Conservation (phyloP, 2,113 vertebrate genomes). For the Cinclus cinclus region DNA sequence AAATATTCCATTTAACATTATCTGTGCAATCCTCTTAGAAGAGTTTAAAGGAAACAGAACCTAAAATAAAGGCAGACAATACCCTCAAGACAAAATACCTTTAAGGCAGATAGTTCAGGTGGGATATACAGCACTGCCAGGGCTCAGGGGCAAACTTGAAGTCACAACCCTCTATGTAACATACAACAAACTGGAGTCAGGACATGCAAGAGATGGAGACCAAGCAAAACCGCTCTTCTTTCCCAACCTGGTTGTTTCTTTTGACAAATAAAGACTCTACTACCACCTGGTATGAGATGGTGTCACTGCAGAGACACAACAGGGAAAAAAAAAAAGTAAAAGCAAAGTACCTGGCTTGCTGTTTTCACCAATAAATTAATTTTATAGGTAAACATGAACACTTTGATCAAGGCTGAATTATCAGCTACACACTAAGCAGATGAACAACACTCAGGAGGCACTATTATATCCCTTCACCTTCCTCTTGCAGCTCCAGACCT, state of each 20-base stretch:
- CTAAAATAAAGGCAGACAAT: background rate
- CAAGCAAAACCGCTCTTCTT: background rate
- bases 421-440: background rate
- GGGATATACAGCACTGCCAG: background rate
- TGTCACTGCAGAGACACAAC: background rate
- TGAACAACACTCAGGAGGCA: background rate
- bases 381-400: background rate
- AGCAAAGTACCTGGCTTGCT: background rate
- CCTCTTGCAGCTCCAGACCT: background rate
- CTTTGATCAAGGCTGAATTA: background rate
- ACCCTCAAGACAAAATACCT: background rate
- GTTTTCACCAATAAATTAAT: background rate
- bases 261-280: background rate
- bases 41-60: background rate
- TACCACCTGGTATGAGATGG: background rate
- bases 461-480: background rate
- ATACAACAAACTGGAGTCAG: background rate
- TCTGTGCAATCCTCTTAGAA: background rate
- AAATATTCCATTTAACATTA: background rate
- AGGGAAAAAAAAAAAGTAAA: background rate
- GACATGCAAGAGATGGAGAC: background rate
- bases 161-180: background rate
- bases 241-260: background rate
- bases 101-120: background rate
- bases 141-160: background rate